Evolutionary conservation across 2,113 vertebrate species (phyloP).

Genomic region (Micromys minutus): DNA sequence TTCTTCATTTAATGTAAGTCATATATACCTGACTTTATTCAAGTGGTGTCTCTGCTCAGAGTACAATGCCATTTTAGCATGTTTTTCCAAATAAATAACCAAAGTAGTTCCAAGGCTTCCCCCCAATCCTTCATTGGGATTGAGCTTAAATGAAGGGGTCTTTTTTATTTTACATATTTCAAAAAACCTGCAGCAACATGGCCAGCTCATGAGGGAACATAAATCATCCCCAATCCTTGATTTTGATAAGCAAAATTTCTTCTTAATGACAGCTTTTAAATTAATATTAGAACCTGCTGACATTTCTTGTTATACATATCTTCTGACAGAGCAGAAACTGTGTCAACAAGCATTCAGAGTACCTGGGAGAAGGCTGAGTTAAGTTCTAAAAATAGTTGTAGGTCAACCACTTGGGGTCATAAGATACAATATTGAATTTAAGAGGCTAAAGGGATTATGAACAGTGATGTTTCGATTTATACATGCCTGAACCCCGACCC

Average conservation of each 20-base stretch:
- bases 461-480: conserved; percentile 52
- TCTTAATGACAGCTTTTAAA: conserved; percentile 37
- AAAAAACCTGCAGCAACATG: conserved; percentile 1
- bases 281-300: conserved; percentile 58
- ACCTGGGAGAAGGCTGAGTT: conserved; percentile 44
- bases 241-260: conserved; percentile 53
- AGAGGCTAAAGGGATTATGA: conserved; percentile 49
- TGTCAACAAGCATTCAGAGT: conserved; percentile 47
- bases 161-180: conserved; percentile 29
- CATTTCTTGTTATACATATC: conserved; percentile 60
- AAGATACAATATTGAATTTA: conserved; percentile 53
- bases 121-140: background rate
- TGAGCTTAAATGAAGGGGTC: conserved; percentile 12
- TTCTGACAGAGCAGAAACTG: conserved; percentile 50
- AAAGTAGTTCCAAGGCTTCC: conserved; percentile 6
- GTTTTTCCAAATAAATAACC: conserved; percentile 3
- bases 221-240: conserved; percentile 25
- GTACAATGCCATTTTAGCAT: background rate
- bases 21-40: too few species aligned
- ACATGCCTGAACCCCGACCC: background rate
- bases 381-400: conserved; percentile 65
- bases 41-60: background rate
- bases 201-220: background rate
- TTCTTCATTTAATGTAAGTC: conserved; percentile 32
- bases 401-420: conserved; percentile 38